These are phyloP conservation scores for Colossoma macropomum DNA, from an alignment of 2,113 vertebrate species.

Conservation along the genomic window DNA sequence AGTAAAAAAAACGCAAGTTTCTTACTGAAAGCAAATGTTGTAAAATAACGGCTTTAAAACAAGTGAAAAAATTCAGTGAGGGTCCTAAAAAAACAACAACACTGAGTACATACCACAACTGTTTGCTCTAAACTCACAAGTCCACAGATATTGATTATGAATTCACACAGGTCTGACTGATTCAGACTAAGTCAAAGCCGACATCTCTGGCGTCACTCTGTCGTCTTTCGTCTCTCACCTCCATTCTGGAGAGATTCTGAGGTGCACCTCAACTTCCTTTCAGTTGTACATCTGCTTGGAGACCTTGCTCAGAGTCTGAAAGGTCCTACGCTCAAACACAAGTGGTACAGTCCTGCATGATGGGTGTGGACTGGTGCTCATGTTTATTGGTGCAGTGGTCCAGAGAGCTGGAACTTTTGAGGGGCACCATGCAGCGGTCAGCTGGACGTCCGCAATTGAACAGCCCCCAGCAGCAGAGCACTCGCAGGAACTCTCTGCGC, in stretches of 20 bases:
- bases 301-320: neutral
- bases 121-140: constrained; percentile 37
- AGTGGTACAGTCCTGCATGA: constrained; percentile 86
- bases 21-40: neutral
- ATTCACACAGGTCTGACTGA: constrained; percentile 57
- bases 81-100: neutral
- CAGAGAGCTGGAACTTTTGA: constrained; percentile 89
- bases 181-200: neutral
- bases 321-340: constrained; percentile 78
- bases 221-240: neutral
- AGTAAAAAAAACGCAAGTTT: neutral
- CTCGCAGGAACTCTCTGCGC: constrained; percentile 87
- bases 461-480: constrained; percentile 85
- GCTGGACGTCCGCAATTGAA: constrained; percentile 73
- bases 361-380: constrained; percentile 81
- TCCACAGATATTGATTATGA: constrained; percentile 55
- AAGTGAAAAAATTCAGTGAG: constrained; percentile 29
- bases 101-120: constrained; percentile 19
- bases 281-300: neutral
- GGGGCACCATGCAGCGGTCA: constrained; percentile 80
- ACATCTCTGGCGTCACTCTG: constrained; percentile 11
- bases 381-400: constrained; percentile 84
- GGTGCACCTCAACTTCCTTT: neutral
- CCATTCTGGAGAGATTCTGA: neutral
- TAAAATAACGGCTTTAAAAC: constrained; percentile 20